Base-by-base conservation (phyloP, 2,888 invertebrate species). In the Seladonia tumulorum region DNA sequence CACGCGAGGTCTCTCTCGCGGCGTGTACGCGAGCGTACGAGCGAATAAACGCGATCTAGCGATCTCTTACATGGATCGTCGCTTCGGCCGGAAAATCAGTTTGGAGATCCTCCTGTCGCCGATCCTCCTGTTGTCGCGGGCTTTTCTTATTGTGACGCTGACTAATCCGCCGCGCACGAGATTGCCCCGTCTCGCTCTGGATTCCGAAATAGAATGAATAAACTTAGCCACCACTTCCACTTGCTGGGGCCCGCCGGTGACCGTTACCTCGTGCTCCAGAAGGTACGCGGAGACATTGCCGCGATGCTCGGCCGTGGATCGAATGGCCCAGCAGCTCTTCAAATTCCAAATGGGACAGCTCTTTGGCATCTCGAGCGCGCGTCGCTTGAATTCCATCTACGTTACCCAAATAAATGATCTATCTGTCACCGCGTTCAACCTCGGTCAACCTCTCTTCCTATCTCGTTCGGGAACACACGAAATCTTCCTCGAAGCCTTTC, bases 171-270 rank as follows among this genome's bases (percentile, higher is more conserved):
- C 93, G 12, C 91, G 91, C 78, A 89, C 85, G 49, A 90, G 74
- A 68, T 80, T 84, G 53, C 89, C 74, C 45, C 87, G 82, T 76
- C 91, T 88, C 29, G 77, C 60, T 35, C 87, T 81, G 39, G 79
- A 77, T 47, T 88, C 88, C 70, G 86, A 89, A 60, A 93, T 79
- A n/a, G 90, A 87, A 76, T 94, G 92, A 47, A 93, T 86, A 79
- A 93, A 93, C 82, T 90, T 91, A 22, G 92, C 94, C 42, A 93
- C 89, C 12, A 94, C 78, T 87, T 93, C 93, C 57, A 94, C 87
- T 47, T 85, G 90, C 42, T 90, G 83, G 1, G 88, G 86, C 2
- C 90, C 90, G 47, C 90, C 92, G 39, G 88, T 90, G 29, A 94
- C 88, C 29, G 90, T 89, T 29, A 94, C 91, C 74, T 93, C 92